These are phyloP conservation scores for Drosophila albomicans DNA, from an alignment of 1,140 invertebrate species.

Conservation along the genomic window DNA sequence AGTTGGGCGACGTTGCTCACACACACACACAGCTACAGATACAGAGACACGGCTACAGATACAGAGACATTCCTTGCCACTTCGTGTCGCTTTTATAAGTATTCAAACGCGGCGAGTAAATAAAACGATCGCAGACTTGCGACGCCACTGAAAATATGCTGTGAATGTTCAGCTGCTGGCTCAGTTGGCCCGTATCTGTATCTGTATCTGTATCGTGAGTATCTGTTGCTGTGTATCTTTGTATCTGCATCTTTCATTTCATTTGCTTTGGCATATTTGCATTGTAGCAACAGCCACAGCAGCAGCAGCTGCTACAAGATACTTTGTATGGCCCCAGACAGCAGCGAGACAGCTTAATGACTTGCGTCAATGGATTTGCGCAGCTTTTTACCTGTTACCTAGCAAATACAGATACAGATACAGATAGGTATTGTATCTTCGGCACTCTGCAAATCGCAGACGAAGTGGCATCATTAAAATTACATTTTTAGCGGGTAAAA, in stretches of 20 bases:
- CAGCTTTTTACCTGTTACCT: constrained; percentile 30
- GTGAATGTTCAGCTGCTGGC: constrained; percentile 61
- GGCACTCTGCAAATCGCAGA: constrained; percentile 37
- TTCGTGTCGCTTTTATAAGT: constrained; percentile 62
- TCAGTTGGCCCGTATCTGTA: constrained; percentile 28
- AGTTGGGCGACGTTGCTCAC: constrained; percentile 68
- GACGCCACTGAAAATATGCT: constrained; percentile 79
- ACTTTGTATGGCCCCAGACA: constrained; percentile 54
- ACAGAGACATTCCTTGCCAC: constrained; percentile 65
- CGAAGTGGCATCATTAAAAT: constrained; percentile 72
- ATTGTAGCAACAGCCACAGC: constrained; percentile 39
- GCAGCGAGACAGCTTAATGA: constrained; percentile 75
- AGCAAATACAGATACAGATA: background rate
- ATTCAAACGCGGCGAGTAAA: constrained; percentile 42
- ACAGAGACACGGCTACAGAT: background rate
- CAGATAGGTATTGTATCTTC: too few relatives aligned
- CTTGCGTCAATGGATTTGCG: constrained; percentile 73
- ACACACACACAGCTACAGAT: constrained; percentile 2
- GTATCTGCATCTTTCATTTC: constrained; percentile 19
- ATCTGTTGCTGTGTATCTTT: constrained; percentile 8
- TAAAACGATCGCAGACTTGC: constrained; percentile 71
- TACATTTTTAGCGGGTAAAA: constrained; percentile 71
- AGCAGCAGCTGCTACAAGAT: constrained; percentile 1
- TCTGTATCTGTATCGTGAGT: constrained; percentile 22
- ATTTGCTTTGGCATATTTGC: constrained; percentile 49